Conservation (phyloP, 2,113 vertebrate genomes). For the Apus apus region DNA sequence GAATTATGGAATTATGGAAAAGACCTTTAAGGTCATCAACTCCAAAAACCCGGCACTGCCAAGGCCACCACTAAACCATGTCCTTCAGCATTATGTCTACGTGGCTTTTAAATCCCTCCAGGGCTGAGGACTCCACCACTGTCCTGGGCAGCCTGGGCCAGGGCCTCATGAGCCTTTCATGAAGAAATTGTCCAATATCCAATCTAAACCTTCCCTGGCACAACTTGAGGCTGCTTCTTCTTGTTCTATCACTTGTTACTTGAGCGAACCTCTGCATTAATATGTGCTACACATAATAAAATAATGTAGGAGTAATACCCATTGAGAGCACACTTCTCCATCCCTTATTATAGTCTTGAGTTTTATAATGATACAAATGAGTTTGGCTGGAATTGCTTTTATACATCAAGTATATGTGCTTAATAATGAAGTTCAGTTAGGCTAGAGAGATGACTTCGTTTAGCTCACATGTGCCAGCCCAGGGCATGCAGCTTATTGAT, state of each 20-base stretch:
- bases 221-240: too few species aligned
- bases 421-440: not conserved
- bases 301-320: not conserved
- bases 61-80: too few species aligned
- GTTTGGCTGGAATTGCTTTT: not conserved
- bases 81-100: too few species aligned
- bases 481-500: not conserved
- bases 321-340: not conserved
- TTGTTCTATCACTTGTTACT: too few species aligned
- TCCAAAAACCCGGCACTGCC: too few species aligned
- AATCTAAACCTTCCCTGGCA: too few species aligned
- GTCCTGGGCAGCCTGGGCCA: too few species aligned
- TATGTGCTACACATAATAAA: not conserved
- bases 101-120: too few species aligned
- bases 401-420: not conserved
- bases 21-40: too few species aligned
- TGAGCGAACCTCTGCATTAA: not conserved
- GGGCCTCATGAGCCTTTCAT: too few species aligned
- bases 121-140: too few species aligned
- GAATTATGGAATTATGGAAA: not conserved
- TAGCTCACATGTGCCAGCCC: not conserved
- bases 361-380: not conserved
- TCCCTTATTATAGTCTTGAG: not conserved
- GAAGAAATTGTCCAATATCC: too few species aligned
- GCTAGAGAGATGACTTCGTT: not conserved